Base-by-base conservation (phyloP, 64 coral and sea anemone species). In the Dendronephthya gigantea region DNA sequence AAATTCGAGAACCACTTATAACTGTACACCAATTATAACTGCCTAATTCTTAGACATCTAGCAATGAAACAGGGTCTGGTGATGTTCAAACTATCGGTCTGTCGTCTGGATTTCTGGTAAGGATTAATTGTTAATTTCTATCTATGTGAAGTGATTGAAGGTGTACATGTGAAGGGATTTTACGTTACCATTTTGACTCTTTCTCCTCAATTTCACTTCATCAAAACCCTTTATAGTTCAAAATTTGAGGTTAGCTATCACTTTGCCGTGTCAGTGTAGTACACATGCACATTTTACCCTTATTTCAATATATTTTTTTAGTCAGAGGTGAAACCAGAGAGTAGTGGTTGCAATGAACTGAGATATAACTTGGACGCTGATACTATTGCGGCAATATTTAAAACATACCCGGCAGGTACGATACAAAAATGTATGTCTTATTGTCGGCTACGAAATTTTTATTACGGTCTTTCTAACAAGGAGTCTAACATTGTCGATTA, bases 321-420 rank as follows among this genome's bases (percentile, higher is more conserved):
- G 95, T 90, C 91, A 43, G 95, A 98, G 32, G 90, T 93, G 52
- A 87, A 93, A 37, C 90, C 95, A 58, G 92, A 93, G 45, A 98
- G 95, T 72, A 91, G 92, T 49, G 95, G 95, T 16, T 98, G 95
- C 68, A 98, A 98, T 88, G 95, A 98, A 83, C 66, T 98, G 7
- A 98, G 93, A 39, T 98, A 98, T 58, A 98, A 93, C 66, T 91
- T 98, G 35, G 93, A 93, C 90, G 92, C 90, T 40, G 95, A 98
- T 68, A 98, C 95, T 15, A 98, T 98, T 91, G 92, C 93, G 55
- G 85, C 95, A 74, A 98, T 98, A 79, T 97, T 97, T 58, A 97
- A 88, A 38, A 97, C 94, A 40, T 98, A 98, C 82, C 95, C 95
- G 25, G 95, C 95, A 88, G 95, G 95, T 98, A 86, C 48, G 28